Conservation (phyloP, 2,888 invertebrate species). For the Trissolcus brochymenae region DNA sequence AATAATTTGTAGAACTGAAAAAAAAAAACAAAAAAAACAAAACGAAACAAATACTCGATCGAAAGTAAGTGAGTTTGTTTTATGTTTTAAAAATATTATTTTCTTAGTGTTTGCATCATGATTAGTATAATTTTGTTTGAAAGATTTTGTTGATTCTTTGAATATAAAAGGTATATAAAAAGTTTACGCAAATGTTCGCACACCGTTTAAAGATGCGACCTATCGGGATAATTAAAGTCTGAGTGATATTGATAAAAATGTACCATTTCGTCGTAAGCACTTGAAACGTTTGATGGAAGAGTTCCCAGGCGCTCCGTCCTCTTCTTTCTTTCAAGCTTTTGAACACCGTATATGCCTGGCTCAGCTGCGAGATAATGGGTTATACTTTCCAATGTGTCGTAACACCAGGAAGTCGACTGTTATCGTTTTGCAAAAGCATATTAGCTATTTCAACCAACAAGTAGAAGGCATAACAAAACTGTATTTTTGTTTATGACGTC, state of each 20-base stretch:
- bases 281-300: conserved; percentile 35
- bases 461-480: conserved; percentile 16
- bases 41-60: conserved; percentile 9
- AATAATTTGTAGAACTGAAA: too few relatives aligned
- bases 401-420: conserved; percentile 59
- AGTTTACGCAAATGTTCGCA: too few relatives aligned
- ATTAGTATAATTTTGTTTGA: too few relatives aligned
- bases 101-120: too few relatives aligned
- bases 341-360: conserved; percentile 61
- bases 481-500: conserved; percentile 10
- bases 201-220: not conserved
- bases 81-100: too few relatives aligned
- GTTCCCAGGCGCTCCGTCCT: conserved; percentile 15
- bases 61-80: conserved; percentile 1
- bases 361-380: conserved; percentile 63
- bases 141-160: too few relatives aligned
- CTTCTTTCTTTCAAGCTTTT: conserved; percentile 58
- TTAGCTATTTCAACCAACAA: conserved; percentile 44
- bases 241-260: conserved; percentile 46
- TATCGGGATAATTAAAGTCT: conserved; percentile 45
- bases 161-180: too few relatives aligned
- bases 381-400: conserved; percentile 62
- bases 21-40: too few relatives aligned
- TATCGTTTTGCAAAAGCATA: conserved; percentile 61
- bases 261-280: conserved; percentile 38